phyloP scores from a whole-genome alignment of 2,113 vertebrate species.

The Ctenodactylus gundi region DNA sequence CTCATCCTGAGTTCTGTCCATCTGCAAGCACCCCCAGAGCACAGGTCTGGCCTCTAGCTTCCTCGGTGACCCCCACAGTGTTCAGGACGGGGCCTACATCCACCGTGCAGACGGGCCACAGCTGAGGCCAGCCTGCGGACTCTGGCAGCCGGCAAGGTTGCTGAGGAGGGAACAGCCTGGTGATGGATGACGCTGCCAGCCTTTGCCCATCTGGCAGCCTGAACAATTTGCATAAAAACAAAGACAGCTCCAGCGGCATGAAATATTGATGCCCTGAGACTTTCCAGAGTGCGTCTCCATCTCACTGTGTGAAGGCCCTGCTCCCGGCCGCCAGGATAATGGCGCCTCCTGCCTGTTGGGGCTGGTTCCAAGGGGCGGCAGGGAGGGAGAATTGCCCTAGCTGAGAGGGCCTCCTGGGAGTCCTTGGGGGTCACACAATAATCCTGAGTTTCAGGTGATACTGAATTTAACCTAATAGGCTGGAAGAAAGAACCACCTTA shows the following conservation, averaged over 20 bases:
- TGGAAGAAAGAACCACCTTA: conserved; percentile 4
- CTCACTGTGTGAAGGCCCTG: background rate
- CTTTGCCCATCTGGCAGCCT: conserved; percentile 69
- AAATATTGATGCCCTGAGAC: conserved; percentile 77
- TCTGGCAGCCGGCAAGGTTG: background rate
- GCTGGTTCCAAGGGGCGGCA: background rate
- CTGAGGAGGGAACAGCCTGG: conserved; percentile 45
- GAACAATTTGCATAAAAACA: conserved; percentile 76
- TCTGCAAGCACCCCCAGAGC: background rate
- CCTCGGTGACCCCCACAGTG: background rate
- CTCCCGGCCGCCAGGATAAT: background rate
- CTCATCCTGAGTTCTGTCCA: background rate
- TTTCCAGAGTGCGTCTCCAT: conserved; percentile 24
- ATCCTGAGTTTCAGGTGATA: conserved; percentile 45
- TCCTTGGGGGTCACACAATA: background rate
- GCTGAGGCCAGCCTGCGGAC: background rate
- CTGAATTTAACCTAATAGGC: conserved; percentile 31
- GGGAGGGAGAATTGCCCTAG: background rate
- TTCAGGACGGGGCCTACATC: background rate
- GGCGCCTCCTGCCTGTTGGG: conserved; percentile 34
- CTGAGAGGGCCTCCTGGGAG: background rate
- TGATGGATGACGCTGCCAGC: conserved; percentile 56
- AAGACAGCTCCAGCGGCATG: conserved; percentile 70
- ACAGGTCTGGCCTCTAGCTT: background rate
- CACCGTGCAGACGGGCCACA: background rate